Conservation (phyloP, 2,113 vertebrate genomes). For the Rhipidura dahli region DNA sequence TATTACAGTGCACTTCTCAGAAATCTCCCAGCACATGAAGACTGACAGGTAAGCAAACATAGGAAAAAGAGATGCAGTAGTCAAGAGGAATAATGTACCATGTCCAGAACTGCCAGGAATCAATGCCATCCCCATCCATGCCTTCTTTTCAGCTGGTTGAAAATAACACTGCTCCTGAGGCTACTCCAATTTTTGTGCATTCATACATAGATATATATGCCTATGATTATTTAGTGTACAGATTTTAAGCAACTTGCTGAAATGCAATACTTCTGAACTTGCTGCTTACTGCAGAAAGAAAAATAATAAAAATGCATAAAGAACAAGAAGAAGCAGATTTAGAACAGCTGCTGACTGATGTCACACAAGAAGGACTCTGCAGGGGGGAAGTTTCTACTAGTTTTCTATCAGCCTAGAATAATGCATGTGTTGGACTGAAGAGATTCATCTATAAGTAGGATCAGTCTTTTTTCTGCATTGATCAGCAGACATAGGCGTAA, state of each 20-base stretch:
- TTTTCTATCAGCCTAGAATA: background rate
- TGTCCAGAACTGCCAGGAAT: background rate
- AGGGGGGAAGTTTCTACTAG: background rate
- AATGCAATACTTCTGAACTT: background rate
- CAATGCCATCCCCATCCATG: background rate
- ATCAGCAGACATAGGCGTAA: background rate
- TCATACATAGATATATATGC: background rate
- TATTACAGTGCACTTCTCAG: background rate
- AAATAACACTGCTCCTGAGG: background rate
- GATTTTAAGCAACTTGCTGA: background rate
- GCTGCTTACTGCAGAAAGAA: background rate
- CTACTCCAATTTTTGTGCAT: background rate
- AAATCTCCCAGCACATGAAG: background rate
- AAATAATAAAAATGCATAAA: slow-evolving; percentile 1
- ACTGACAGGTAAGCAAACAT: background rate
- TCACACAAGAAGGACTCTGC: background rate
- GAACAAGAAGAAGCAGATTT: background rate
- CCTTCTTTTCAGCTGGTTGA: background rate
- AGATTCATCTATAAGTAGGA: slow-evolving; percentile 2
- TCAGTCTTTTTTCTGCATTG: background rate
- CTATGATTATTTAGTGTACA: background rate
- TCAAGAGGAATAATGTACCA: background rate
- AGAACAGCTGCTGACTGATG: background rate
- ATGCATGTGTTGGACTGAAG: background rate
- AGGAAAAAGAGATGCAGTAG: background rate